A percentile compares a stretch with the other conserved stretches of the same genome.
These are phyloP conservation scores for Electrona antarctica DNA, from an alignment of 2,113 vertebrate species.

Conservation along the genomic window DNA sequence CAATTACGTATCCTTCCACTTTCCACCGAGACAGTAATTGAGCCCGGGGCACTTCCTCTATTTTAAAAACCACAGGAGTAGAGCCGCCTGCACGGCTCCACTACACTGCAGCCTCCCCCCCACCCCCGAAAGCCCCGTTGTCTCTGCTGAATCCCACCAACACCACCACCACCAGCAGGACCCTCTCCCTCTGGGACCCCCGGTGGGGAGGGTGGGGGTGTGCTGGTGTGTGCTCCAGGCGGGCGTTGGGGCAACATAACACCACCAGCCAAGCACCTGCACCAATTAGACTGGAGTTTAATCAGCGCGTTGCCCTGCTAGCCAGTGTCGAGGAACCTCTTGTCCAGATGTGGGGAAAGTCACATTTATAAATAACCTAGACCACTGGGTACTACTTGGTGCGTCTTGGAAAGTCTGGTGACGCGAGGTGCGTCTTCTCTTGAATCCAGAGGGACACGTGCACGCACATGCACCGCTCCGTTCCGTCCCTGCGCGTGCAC, in stretches of 20 bases:
- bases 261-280: constrained; percentile 2
- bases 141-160: constrained; percentile 52
- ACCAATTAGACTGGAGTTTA: constrained; percentile 47
- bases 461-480: too few species aligned
- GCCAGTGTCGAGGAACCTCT: constrained; percentile 8
- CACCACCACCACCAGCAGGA: constrained; percentile 40
- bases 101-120: constrained; percentile 34
- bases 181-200: constrained; percentile 58
- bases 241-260: constrained; percentile 39
- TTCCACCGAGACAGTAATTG: constrained; percentile 64
- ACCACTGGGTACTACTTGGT: too few species aligned
- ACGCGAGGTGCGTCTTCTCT: too few species aligned
- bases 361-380: too few species aligned
- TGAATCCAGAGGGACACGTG: too few species aligned
- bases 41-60: constrained; percentile 70
- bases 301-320: constrained; percentile 23
- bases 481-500: too few species aligned
- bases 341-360: constrained; percentile 1
- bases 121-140: constrained; percentile 55
- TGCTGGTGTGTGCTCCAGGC: constrained; percentile 55
- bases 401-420: too few species aligned
- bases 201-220: constrained; percentile 20
- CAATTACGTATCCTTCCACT: constrained; percentile 63
- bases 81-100: constrained; percentile 48
- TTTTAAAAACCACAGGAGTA: constrained; percentile 70